Conservation (phyloP, 2,113 vertebrate species). For the Toxotes jaculatrix region DNA sequence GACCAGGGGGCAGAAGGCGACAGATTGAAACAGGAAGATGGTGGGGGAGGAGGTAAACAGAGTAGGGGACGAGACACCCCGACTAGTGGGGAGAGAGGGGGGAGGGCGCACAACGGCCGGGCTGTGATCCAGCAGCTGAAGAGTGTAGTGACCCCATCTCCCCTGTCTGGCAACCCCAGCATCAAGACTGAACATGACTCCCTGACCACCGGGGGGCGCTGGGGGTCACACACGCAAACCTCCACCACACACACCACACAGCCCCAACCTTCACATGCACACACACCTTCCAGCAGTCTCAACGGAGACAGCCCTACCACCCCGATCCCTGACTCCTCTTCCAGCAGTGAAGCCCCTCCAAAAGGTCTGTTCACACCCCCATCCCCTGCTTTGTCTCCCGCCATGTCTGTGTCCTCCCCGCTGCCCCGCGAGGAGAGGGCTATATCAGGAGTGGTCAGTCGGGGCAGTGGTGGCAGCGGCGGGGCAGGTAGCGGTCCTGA, state of each 20-base stretch:
- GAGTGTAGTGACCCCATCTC: constrained; percentile 72
- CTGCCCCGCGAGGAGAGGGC: constrained; percentile 82
- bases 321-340: constrained; percentile 82
- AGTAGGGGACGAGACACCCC: constrained; percentile 59
- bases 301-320: constrained; percentile 83
- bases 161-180: constrained; percentile 69
- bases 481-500: constrained; percentile 76
- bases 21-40: constrained; percentile 84
- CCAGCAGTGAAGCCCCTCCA: constrained; percentile 75
- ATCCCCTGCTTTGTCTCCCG: constrained; percentile 82
- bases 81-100: constrained; percentile 50
- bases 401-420: constrained; percentile 82
- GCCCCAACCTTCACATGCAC: constrained; percentile 68
- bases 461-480: constrained; percentile 36
- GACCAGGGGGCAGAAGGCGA: constrained; percentile 73
- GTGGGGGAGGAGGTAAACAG: constrained; percentile 65
- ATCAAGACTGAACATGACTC: constrained; percentile 86
- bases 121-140: constrained; percentile 82
- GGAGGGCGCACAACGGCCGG: constrained; percentile 82
- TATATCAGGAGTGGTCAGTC: constrained; percentile 51
- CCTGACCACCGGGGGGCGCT: constrained; percentile 75
- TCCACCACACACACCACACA: constrained; percentile 59
- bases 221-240: constrained; percentile 76
- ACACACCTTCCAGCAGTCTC: constrained; percentile 79
- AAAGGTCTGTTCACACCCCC: constrained; percentile 83